Percentiles rank a stretch among this genome's conserved stretches.
These are phyloP conservation scores for Ethmia dodecea DNA, from an alignment of 2,888 invertebrate species.

Conservation along the genomic window DNA sequence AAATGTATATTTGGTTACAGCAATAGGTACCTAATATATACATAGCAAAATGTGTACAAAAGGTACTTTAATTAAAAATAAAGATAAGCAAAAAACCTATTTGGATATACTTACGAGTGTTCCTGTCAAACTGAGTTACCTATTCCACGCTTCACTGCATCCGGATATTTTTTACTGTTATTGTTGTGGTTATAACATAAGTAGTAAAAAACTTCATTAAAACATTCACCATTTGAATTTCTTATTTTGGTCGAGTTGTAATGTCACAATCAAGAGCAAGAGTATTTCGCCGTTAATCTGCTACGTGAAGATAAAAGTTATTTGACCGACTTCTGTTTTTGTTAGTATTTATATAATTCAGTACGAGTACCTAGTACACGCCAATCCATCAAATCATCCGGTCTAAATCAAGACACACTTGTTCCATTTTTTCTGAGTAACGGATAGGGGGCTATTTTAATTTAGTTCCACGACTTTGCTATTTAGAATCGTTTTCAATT, in stretches of 20 bases:
- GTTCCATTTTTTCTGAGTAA: too few species aligned
- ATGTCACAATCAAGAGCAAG: too few species aligned
- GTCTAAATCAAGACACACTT: too few species aligned
- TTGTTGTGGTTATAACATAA: slow-evolving; percentile 38
- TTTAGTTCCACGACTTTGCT: slow-evolving; percentile 41
- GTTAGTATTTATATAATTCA: too few species aligned
- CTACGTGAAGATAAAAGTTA: too few species aligned
- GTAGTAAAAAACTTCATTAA: slow-evolving; percentile 36
- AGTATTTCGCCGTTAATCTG: too few species aligned
- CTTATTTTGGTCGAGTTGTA: background rate
- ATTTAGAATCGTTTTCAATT: slow-evolving; percentile 62
- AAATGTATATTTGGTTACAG: background rate
- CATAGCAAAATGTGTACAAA: background rate
- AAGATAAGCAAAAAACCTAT: slow-evolving; percentile 49
- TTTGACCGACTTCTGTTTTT: too few species aligned
- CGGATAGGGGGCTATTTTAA: slow-evolving; percentile 26
- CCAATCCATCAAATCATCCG: too few species aligned
- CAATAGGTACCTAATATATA: background rate
- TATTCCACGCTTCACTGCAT: slow-evolving; percentile 51
- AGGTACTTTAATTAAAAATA: slow-evolving; percentile 42
- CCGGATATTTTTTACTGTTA: slow-evolving; percentile 47
- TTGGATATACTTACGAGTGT: slow-evolving; percentile 50
- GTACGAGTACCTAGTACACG: too few species aligned
- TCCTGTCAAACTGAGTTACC: slow-evolving; percentile 38
- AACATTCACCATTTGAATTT: slow-evolving; percentile 23